phyloP scores from a whole-genome alignment of 2,888 invertebrate species.

The Cynaeus angustus region DNA sequence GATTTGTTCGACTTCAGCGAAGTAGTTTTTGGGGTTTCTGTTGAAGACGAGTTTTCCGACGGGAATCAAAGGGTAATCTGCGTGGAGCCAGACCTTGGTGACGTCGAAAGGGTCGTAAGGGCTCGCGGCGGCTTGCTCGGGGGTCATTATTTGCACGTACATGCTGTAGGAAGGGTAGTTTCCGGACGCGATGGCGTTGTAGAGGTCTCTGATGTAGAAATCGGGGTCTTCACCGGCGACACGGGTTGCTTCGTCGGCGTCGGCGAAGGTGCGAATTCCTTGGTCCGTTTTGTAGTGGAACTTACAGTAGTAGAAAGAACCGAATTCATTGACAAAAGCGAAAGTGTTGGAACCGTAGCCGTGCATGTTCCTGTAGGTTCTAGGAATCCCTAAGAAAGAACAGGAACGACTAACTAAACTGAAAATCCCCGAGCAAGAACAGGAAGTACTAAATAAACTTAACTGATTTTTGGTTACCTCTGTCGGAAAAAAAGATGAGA shows the following conservation, averaged over 20 bases:
- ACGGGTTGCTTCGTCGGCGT: conserved; percentile 78
- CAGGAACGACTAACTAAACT: no score
- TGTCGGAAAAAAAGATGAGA: conserved; percentile 89
- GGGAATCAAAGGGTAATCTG: conserved; percentile 89
- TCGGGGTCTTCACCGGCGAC: conserved; percentile 89
- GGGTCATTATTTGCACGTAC: conserved; percentile 91
- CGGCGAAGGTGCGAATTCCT: conserved; percentile 78
- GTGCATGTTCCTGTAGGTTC: conserved; percentile 82
- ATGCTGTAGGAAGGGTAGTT: conserved; percentile 87
- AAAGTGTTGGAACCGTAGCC: conserved; percentile 97
- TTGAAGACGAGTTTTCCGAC: conserved; percentile 92
- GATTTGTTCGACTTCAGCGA: conserved; percentile 94
- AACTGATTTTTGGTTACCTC: conserved; percentile 75
- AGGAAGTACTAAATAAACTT: no score
- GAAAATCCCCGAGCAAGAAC: no score
- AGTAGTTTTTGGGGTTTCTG: conserved; percentile 93
- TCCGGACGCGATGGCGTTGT: conserved; percentile 87
- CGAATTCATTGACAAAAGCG: conserved; percentile 87
- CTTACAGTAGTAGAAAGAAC: conserved; percentile 86
- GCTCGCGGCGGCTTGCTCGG: conserved; percentile 85
- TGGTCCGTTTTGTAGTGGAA: conserved; percentile 95
- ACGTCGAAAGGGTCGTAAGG: conserved; percentile 94
- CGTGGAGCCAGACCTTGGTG: conserved; percentile 94
- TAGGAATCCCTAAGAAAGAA: conserved; percentile 12
- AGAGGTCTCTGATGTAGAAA: conserved; percentile 90